phyloP scores from a whole-genome alignment of 2,888 invertebrate genomes.

The Andrena bucephala region DNA sequence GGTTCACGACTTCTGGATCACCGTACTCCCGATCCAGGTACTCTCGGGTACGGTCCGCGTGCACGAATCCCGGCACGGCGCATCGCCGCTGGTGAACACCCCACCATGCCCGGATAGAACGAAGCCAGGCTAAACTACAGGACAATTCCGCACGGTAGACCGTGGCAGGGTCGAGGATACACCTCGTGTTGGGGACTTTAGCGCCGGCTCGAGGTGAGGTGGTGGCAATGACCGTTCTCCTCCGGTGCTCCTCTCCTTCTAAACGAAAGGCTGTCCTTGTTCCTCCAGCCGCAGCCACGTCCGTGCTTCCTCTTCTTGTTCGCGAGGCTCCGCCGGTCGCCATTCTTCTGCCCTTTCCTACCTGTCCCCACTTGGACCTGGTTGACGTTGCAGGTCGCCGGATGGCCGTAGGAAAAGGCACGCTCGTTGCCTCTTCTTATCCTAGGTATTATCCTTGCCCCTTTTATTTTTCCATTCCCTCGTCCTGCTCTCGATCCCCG shows the following conservation, averaged over 20 bases:
- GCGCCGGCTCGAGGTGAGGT: slow-evolving; percentile 80
- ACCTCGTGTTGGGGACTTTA: slow-evolving; percentile 71
- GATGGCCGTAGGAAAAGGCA: slow-evolving; percentile 37
- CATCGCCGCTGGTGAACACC: slow-evolving; percentile 62
- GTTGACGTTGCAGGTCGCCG: slow-evolving; percentile 60
- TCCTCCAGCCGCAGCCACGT: not conserved
- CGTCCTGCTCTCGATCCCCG: not conserved
- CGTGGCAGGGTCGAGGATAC: slow-evolving; percentile 64
- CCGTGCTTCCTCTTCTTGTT: slow-evolving; percentile 31
- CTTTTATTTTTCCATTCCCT: not conserved
- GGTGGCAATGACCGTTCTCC: slow-evolving; percentile 85
- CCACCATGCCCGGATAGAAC: slow-evolving; percentile 56
- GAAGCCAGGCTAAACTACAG: slow-evolving; percentile 66
- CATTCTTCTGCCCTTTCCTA: slow-evolving; percentile 37
- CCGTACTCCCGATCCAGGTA: slow-evolving; percentile 66
- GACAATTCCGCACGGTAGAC: slow-evolving; percentile 61
- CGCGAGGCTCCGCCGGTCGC: slow-evolving; percentile 31
- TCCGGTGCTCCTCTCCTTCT: slow-evolving; percentile 55
- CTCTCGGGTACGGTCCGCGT: slow-evolving; percentile 67
- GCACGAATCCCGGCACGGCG: slow-evolving; percentile 71
- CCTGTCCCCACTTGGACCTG: slow-evolving; percentile 57
- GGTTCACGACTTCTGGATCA: slow-evolving; percentile 72
- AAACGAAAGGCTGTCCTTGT: slow-evolving; percentile 30
- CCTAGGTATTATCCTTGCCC: slow-evolving; percentile 27
- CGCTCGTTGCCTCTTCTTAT: slow-evolving; percentile 14